These are phyloP conservation scores for Lasioglossum leucozonium DNA, from an alignment of 2,888 invertebrate species.

Conservation along the genomic window DNA sequence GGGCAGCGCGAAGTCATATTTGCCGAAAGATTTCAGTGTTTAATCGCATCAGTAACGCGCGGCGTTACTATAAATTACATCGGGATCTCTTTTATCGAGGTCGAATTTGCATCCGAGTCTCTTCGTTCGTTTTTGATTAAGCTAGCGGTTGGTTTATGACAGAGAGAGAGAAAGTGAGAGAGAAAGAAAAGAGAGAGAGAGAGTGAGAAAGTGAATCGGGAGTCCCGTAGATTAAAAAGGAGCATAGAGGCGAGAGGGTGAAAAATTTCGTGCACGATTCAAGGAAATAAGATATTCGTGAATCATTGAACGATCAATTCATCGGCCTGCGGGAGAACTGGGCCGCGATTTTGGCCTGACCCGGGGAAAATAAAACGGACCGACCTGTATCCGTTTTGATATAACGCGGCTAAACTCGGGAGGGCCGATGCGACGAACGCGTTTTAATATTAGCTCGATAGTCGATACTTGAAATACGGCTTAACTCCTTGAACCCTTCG, in stretches of 20 bases:
- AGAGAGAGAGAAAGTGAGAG: neutral
- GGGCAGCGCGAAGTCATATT: neutral
- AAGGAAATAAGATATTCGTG: conserved; percentile 15
- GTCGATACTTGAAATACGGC: conserved; percentile 63
- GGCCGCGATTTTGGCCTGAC: conserved; percentile 55
- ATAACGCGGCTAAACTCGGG: conserved; percentile 64
- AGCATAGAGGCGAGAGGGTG: neutral
- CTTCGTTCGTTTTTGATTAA: neutral
- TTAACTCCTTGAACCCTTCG: conserved; percentile 46
- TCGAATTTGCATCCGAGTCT: neutral
- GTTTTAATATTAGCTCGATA: conserved; percentile 69
- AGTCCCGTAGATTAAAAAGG: neutral
- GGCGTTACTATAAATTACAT: neutral
- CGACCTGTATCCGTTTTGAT: conserved; percentile 71
- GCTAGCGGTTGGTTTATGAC: neutral
- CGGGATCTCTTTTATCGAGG: neutral
- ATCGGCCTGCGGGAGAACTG: conserved; percentile 8
- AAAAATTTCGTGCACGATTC: neutral
- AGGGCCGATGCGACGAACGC: conserved; percentile 48
- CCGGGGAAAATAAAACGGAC: conserved; percentile 61
- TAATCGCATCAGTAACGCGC: neutral
- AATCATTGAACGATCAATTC: conserved; percentile 25
- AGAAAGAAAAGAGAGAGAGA: too few relatives aligned
- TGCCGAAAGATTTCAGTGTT: neutral
- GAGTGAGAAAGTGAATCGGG: neutral